Percentiles rank a stretch among this genome's conserved stretches.
Evolutionary conservation across 2,113 vertebrate species (phyloP).

Genomic region (Phaethon lepturus): DNA sequence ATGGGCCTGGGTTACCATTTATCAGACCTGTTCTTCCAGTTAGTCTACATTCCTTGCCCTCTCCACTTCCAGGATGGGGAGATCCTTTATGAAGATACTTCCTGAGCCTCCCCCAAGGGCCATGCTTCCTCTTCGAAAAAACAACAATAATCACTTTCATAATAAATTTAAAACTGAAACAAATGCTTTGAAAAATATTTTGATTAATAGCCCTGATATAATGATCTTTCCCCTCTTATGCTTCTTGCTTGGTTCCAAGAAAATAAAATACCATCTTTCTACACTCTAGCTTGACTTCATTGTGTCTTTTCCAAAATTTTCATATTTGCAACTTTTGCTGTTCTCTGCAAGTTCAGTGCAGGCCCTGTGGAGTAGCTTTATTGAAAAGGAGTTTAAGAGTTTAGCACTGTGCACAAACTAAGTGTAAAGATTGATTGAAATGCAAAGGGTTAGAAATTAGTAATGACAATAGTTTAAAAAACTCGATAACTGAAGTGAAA

Average conservation of each 20-base stretch:
- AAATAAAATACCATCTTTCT: background rate
- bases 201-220: background rate
- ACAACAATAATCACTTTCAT: background rate
- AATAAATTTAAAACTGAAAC: background rate
- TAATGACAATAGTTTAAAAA: background rate
- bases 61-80: constrained; percentile 36
- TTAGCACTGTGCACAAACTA: background rate
- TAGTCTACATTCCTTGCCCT: constrained; percentile 48
- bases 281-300: background rate
- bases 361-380: background rate
- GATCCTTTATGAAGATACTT: constrained; percentile 27
- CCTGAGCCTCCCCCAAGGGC: background rate
- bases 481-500: background rate
- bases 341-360: background rate
- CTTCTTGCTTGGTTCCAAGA: background rate
- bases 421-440: background rate
- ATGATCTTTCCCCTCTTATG: background rate
- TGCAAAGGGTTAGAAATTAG: background rate
- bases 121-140: background rate
- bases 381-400: background rate
- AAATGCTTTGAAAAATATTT: constrained; percentile 10
- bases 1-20: constrained; percentile 41
- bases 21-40: constrained; percentile 66
- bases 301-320: background rate
- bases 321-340: background rate